Evolutionary conservation across 2,888 invertebrate genomes (phyloP).

Genomic region (Xestoiulus laeticollis): DNA sequence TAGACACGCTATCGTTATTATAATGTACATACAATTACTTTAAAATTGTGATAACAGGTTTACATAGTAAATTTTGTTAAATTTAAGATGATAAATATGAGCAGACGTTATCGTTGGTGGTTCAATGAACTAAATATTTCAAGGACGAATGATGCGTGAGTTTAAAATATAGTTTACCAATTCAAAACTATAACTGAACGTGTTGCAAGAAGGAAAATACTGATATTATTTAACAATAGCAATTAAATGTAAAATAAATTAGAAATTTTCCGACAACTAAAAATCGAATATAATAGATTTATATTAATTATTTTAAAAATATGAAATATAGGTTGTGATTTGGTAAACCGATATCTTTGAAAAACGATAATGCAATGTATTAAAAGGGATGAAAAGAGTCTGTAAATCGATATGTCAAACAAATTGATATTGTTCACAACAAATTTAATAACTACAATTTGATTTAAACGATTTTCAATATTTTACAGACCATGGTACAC

Average conservation of each 20-base stretch:
- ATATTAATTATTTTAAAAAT: neutral
- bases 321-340: neutral
- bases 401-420: neutral
- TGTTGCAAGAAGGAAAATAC: no score
- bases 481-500: neutral
- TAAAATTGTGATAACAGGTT: no score
- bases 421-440: neutral
- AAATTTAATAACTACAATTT: neutral
- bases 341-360: neutral
- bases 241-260: no score
- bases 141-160: neutral
- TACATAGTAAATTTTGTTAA: no score
- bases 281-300: neutral
- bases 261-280: neutral
- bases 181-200: neutral
- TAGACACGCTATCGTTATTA: no score
- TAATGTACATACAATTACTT: no score
- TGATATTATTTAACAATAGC: no score
- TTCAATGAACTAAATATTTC: conserved; percentile 3
- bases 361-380: neutral
- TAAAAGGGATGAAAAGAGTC: neutral
- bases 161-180: neutral
- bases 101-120: neutral
- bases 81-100: neutral
- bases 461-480: no score